These are phyloP conservation scores for Sphaeramia orbicularis DNA, from an alignment of 2,797 vertebrate species.

Conservation along the genomic window DNA sequence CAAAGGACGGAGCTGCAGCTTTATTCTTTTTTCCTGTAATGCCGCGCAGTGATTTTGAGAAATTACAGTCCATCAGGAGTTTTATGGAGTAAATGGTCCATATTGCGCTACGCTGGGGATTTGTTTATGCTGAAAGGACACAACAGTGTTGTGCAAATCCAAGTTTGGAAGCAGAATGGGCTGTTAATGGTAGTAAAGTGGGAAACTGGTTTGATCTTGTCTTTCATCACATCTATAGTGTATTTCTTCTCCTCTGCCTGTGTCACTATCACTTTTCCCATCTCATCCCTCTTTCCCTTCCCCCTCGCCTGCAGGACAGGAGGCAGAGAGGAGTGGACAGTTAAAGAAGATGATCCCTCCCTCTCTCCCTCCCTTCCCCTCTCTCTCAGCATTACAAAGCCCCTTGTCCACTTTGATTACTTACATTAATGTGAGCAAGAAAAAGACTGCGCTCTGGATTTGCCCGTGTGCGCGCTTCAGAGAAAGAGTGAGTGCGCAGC, in stretches of 20 bases:
- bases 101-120: conserved; percentile 30
- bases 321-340: conserved; percentile 74
- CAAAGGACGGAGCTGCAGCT: conserved; percentile 44
- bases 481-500: conserved; percentile 31
- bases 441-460: conserved; percentile 68
- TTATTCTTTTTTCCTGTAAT: conserved; percentile 45
- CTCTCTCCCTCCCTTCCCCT: conserved; percentile 11
- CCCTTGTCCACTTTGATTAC: conserved; percentile 83
- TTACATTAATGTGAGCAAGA: conserved; percentile 83
- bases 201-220: conserved; percentile 36
- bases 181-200: conserved; percentile 32
- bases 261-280: conserved; percentile 49
- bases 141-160: conserved; percentile 36
- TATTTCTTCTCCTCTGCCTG: conserved; percentile 11
- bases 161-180: conserved; percentile 25
- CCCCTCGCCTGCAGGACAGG: conserved; percentile 61
- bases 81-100: conserved; percentile 51
- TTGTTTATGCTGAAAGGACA: conserved; percentile 47
- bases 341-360: conserved; percentile 74
- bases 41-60: conserved; percentile 40
- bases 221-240: conserved; percentile 35
- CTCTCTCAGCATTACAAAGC: conserved; percentile 75
- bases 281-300: conserved; percentile 27
- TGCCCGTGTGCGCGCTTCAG: conserved; percentile 37
- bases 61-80: conserved; percentile 51